Percentiles rank a stretch among this genome's conserved stretches.
These are phyloP conservation scores for Polyommatus iphigenia DNA, from an alignment of 2,888 invertebrate species.

Conservation along the genomic window DNA sequence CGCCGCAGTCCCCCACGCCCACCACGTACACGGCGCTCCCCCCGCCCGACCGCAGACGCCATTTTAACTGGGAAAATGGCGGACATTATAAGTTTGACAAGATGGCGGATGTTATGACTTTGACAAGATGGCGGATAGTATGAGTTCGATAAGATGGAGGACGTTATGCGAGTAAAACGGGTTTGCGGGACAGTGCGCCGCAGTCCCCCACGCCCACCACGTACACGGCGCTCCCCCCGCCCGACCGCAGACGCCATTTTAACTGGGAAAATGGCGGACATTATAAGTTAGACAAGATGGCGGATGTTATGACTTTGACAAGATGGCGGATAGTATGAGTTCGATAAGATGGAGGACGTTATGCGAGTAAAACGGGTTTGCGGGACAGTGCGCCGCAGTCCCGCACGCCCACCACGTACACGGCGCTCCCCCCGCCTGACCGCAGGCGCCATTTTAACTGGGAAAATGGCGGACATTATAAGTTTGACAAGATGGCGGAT, in stretches of 20 bases:
- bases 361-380: too few relatives aligned
- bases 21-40: constrained; percentile 99
- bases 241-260: too few relatives aligned
- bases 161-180: not conserved
- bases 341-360: constrained; percentile 50
- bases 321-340: constrained; percentile 61
- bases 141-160: too few relatives aligned
- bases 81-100: not conserved
- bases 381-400: constrained; percentile 88
- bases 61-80: constrained; percentile 87
- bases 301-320: too few relatives aligned
- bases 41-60: constrained; percentile 93
- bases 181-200: constrained; percentile 81
- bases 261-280: not conserved
- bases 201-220: constrained; percentile 97
- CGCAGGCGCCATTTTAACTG: too few relatives aligned
- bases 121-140: not conserved
- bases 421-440: constrained; percentile 83
- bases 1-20: constrained; percentile 95
- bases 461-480: not conserved
- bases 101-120: not conserved
- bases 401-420: constrained; percentile 92
- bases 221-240: constrained; percentile 98
- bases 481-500: not conserved
- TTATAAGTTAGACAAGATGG: not conserved